A percentile compares a stretch with the other conserved stretches of the same genome.
These are phyloP conservation scores for Zapornia atra DNA, from an alignment of 2,113 vertebrate genomes.

Conservation along the genomic window DNA sequence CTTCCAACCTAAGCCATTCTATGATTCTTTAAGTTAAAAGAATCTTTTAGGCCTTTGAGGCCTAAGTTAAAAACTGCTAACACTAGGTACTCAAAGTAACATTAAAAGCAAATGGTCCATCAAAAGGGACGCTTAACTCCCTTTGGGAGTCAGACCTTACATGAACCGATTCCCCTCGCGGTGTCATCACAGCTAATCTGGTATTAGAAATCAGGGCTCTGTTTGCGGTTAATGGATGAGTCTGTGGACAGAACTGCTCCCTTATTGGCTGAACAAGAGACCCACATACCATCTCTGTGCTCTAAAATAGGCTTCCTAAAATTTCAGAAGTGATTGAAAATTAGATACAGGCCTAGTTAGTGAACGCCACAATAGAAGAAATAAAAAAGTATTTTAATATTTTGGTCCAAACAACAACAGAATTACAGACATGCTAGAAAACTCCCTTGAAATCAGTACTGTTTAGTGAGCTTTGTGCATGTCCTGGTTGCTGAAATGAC, in stretches of 20 bases:
- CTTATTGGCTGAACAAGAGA: background rate
- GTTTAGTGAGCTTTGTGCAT: background rate
- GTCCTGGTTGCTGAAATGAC: background rate
- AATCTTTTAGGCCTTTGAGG: background rate
- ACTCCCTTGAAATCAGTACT: background rate
- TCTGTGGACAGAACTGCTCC: background rate
- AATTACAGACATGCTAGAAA: background rate
- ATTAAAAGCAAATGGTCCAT: background rate
- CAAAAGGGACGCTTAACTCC: background rate
- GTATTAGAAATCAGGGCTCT: background rate
- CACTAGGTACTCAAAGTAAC: background rate
- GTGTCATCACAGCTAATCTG: background rate
- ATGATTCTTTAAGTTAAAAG: background rate
- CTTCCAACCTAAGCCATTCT: no score
- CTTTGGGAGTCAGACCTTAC: background rate
- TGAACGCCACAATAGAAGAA: background rate
- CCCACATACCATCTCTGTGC: no score
- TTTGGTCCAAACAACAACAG: background rate
- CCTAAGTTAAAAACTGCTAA: background rate
- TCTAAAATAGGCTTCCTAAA: background rate
- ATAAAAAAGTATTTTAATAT: background rate
- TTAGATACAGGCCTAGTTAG: background rate
- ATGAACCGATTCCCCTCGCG: background rate
- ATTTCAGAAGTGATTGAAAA: background rate
- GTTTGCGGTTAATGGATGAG: background rate